These are phyloP conservation scores for Laticauda colubrina DNA, from an alignment of 2,113 vertebrate species.

Conservation along the genomic window DNA sequence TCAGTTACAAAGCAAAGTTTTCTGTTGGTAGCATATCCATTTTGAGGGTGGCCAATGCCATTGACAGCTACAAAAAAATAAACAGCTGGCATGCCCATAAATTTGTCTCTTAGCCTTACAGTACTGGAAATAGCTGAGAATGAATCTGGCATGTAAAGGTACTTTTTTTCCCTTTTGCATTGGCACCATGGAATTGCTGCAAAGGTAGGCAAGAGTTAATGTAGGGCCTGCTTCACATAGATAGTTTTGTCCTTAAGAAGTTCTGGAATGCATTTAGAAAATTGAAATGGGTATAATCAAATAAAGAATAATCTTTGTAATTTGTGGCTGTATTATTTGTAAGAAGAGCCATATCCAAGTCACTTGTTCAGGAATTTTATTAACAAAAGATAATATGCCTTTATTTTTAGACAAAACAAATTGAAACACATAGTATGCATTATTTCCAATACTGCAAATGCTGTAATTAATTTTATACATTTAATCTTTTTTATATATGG, in stretches of 20 bases:
- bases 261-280: background rate
- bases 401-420: conserved; percentile 37
- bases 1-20: background rate
- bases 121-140: background rate
- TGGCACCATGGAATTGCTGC: background rate
- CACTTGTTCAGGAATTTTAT: background rate
- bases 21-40: background rate
- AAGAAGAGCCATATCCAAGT: conserved; percentile 2
- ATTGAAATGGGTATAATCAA: background rate
- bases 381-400: conserved; percentile 56
- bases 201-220: background rate
- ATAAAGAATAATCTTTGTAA: background rate
- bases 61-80: background rate
- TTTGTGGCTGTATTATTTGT: background rate
- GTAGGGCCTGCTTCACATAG: background rate
- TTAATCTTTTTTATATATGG: conserved; percentile 13
- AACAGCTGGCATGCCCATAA: background rate
- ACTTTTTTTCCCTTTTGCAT: background rate
- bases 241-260: background rate
- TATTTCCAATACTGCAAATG: conserved; percentile 37
- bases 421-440: conserved; percentile 19
- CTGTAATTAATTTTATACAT: conserved; percentile 32
- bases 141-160: background rate
- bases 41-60: background rate
- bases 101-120: background rate